Percentiles rank a stretch among this genome's conserved stretches.
These are phyloP conservation scores for Xiphophorus hellerii DNA, from an alignment of 2,113 vertebrate genomes.

Conservation along the genomic window DNA sequence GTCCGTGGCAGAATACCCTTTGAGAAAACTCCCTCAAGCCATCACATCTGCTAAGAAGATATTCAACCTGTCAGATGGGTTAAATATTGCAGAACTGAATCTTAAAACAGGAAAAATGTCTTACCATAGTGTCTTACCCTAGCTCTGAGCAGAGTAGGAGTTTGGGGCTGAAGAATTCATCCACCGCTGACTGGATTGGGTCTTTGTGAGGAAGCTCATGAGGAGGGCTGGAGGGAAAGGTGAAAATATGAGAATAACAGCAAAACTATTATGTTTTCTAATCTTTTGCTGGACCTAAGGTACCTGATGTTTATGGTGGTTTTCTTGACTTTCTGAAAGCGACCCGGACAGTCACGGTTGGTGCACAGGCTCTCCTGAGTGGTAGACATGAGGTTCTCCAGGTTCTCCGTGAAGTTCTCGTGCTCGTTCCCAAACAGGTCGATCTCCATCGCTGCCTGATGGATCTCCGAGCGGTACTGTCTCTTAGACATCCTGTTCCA, in stretches of 20 bases:
- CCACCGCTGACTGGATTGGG: conserved; percentile 86
- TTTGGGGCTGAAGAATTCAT: conserved; percentile 86
- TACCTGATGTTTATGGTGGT: conserved; percentile 87
- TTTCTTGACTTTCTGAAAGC: conserved; percentile 82
- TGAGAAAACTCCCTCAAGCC: conserved; percentile 87
- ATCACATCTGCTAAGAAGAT: conserved; percentile 77
- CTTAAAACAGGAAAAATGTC: accelerated
- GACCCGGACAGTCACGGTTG: conserved; percentile 82
- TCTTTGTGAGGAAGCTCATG: conserved; percentile 86
- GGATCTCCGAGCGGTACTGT: conserved; percentile 87
- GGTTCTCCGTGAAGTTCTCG: conserved; percentile 90
- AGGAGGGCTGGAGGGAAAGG: conserved; percentile 78
- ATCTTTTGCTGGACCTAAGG: neutral
- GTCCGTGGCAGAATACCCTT: conserved; percentile 86
- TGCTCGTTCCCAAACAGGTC: conserved; percentile 92
- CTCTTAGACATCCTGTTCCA: conserved; percentile 90
- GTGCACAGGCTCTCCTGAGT: conserved; percentile 88
- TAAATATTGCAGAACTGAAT: neutral
- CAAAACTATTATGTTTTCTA: neutral
- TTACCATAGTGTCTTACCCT: conserved; percentile 74
- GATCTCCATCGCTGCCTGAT: conserved; percentile 85
- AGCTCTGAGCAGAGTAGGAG: conserved; percentile 83
- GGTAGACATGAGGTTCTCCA: conserved; percentile 88
- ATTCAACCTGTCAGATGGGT: neutral
- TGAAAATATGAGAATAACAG: neutral